Conservation (phyloP, 2,888 invertebrate species). For the Patella depressa region DNA sequence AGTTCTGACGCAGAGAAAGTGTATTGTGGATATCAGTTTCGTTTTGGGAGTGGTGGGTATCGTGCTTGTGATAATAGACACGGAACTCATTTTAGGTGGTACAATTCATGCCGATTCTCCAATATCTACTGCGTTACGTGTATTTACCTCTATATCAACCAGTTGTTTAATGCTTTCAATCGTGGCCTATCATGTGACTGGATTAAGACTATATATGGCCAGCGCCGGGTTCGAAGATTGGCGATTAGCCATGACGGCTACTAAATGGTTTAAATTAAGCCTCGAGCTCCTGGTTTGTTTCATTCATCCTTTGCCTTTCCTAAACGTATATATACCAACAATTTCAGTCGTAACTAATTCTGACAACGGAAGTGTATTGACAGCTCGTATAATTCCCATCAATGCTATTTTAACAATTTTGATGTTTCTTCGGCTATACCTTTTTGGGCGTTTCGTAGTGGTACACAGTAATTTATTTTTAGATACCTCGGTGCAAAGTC, state of each 20-base stretch:
- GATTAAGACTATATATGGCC: conserved; percentile 50
- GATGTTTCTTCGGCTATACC: conserved; percentile 59
- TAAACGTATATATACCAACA: conserved; percentile 39
- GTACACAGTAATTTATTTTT: conserved; percentile 59
- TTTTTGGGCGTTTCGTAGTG: conserved; percentile 54
- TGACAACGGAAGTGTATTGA: conserved; percentile 36
- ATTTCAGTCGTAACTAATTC: conserved; percentile 45
- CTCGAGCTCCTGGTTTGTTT: conserved; percentile 52
- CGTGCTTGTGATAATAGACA: conserved; percentile 51
- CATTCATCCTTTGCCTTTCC: conserved; percentile 58
- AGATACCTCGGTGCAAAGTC: conserved; percentile 61
- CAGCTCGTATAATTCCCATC: conserved; percentile 44
- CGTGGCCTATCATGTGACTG: conserved; percentile 52
- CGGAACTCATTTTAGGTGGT: conserved; percentile 51
- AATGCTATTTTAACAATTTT: conserved; percentile 57
- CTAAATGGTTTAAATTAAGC: conserved; percentile 45
- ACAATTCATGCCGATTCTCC: conserved; percentile 36
- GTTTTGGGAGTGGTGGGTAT: conserved; percentile 49
- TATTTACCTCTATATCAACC: conserved; percentile 52
- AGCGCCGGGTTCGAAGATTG: conserved; percentile 56
- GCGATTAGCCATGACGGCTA: conserved; percentile 51
- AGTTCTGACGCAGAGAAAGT: conserved; percentile 50
- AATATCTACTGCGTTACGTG: conserved; percentile 49
- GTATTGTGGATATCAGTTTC: conserved; percentile 55
- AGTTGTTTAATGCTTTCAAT: conserved; percentile 48